phyloP scores from a whole-genome alignment of 2,888 invertebrate genomes.

The Epistrophe eligans region DNA sequence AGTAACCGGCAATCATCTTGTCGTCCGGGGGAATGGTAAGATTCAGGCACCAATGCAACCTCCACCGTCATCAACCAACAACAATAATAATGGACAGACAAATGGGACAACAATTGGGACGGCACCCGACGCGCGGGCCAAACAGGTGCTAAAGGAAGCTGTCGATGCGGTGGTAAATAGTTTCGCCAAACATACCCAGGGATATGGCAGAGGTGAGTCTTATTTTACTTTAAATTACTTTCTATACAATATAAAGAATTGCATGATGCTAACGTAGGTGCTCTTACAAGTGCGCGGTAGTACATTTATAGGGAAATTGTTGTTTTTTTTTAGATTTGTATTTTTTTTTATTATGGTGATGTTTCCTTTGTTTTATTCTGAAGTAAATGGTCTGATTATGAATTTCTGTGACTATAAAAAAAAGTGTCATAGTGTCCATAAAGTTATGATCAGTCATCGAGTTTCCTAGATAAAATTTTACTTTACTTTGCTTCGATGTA shows the following conservation, averaged over 20 bases:
- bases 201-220: slow-evolving; percentile 88
- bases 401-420: no score
- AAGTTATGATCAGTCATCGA: no score
- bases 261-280: not conserved
- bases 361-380: not conserved
- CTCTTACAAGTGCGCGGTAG: slow-evolving; percentile 1
- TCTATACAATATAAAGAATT: not conserved
- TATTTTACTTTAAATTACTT: slow-evolving; percentile 61
- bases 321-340: not conserved
- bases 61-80: slow-evolving; percentile 74
- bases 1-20: slow-evolving; percentile 75
- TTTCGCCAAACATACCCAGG: slow-evolving; percentile 89
- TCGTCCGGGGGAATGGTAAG: slow-evolving; percentile 77
- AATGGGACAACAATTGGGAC: slow-evolving; percentile 76
- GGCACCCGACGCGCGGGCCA: slow-evolving; percentile 85
- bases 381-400: not conserved
- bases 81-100: slow-evolving; percentile 69
- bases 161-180: slow-evolving; percentile 90
- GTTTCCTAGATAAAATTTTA: no score
- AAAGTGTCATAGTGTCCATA: no score
- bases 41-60: slow-evolving; percentile 78
- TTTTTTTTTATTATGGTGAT: not conserved
- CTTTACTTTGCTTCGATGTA: no score
- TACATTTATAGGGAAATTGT: not conserved
- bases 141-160: slow-evolving; percentile 88